A percentile compares a stretch with the other conserved stretches of the same genome.
These are phyloP conservation scores for Hylaea fasciaria DNA, from an alignment of 2,888 invertebrate genomes.

Conservation along the genomic window DNA sequence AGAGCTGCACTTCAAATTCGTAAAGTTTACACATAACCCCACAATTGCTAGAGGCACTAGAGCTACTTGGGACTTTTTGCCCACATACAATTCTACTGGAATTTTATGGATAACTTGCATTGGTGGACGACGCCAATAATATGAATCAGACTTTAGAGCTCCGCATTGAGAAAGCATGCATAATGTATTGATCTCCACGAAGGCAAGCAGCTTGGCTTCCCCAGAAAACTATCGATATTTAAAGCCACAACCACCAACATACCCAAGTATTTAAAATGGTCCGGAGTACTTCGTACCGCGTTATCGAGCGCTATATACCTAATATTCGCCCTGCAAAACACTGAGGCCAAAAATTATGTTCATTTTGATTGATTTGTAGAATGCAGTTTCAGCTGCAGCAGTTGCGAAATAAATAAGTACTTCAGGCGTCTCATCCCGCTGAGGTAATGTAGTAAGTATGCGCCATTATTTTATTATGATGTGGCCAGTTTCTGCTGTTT, in stretches of 20 bases:
- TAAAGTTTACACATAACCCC: too few species aligned
- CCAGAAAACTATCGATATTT: slow-evolving; percentile 19
- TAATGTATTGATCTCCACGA: slow-evolving; percentile 27
- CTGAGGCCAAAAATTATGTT: background rate
- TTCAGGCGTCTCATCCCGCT: too few species aligned
- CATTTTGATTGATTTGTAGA: too few species aligned
- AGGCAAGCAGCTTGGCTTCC: slow-evolving; percentile 13
- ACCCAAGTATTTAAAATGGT: background rate
- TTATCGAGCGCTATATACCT: background rate
- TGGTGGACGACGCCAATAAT: slow-evolving; percentile 17
- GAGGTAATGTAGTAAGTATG: too few species aligned
- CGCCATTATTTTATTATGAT: background rate
- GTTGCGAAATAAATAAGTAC: too few species aligned
- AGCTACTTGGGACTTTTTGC: too few species aligned
- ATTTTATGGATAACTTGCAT: slow-evolving; percentile 1
- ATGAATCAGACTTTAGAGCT: slow-evolving; percentile 17
- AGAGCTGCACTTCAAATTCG: too few species aligned
- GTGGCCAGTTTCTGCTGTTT: background rate
- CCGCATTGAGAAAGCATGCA: slow-evolving; percentile 24
- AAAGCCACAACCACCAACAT: background rate
- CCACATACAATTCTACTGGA: slow-evolving; percentile 1
- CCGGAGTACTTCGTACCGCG: too few species aligned
- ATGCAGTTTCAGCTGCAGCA: too few species aligned
- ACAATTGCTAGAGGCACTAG: too few species aligned
- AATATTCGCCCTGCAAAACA: background rate